Percentiles rank a stretch among this genome's conserved stretches.
These are phyloP conservation scores for Cirrhinus mrigala DNA, from an alignment of 2,797 vertebrate genomes.

Conservation along the genomic window DNA sequence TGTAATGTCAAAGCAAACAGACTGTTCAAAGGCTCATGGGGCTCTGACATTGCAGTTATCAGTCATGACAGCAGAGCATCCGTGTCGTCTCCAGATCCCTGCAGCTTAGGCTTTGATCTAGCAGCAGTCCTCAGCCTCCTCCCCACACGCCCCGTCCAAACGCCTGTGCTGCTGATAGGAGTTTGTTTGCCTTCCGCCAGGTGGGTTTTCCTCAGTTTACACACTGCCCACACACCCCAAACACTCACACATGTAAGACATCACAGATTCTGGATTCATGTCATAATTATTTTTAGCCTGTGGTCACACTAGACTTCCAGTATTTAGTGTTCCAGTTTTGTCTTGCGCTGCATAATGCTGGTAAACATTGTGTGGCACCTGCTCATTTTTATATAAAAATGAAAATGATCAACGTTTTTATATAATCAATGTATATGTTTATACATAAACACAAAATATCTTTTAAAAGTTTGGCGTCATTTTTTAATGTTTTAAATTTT, in stretches of 20 bases:
- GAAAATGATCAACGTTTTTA: background rate
- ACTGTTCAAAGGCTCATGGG: constrained; percentile 40
- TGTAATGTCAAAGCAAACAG: background rate
- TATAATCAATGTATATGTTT: background rate
- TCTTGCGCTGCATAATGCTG: background rate
- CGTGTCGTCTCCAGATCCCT: constrained; percentile 36
- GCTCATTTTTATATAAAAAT: no score
- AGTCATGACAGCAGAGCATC: constrained; percentile 23
- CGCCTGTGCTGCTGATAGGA: constrained; percentile 45
- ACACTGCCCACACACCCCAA: constrained; percentile 28
- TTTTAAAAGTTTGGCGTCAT: no score
- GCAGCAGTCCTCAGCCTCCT: constrained; percentile 20
- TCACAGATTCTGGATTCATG: constrained; percentile 12
- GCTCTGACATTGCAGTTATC: constrained; percentile 36
- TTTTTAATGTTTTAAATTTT: no score
- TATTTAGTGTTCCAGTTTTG: background rate
- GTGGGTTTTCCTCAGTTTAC: constrained; percentile 57
- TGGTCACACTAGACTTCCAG: background rate
- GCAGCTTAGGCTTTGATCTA: constrained; percentile 52
- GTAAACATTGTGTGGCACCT: background rate
- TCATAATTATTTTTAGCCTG: background rate
- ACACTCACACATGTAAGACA: background rate
- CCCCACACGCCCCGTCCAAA: constrained; percentile 12
- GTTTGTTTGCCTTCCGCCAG: constrained; percentile 61
- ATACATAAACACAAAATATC: background rate